Percentiles rank a stretch among this genome's conserved stretches.
phyloP scores from a whole-genome alignment of 1,140 invertebrate genomes.

The Saccostrea cuccullata region DNA sequence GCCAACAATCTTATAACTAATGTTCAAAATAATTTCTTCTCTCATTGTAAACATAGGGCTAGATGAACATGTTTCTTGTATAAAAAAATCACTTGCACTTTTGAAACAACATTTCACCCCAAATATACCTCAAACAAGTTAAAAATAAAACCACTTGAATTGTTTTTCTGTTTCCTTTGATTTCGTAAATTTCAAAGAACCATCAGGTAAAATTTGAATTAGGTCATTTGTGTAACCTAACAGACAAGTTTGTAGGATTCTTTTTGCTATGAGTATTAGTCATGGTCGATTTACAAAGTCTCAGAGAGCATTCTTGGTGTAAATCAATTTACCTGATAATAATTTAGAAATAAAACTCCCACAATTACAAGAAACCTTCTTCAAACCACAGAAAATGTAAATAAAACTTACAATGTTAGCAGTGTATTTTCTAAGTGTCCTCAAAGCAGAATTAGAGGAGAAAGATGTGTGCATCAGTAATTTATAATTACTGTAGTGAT shows the following conservation, averaged over 20 bases:
- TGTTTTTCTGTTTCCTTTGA: constrained; percentile 1
- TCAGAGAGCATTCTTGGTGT: not conserved
- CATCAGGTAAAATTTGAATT: not conserved
- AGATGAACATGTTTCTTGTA: too few relatives aligned
- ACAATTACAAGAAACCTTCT: not conserved
- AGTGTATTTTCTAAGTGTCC: not conserved
- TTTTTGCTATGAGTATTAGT: not conserved
- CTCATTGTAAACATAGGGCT: too few relatives aligned
- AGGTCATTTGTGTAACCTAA: not conserved
- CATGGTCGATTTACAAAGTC: not conserved
- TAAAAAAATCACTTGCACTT: too few relatives aligned
- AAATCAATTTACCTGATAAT: constrained; percentile 22
- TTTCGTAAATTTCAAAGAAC: not conserved
- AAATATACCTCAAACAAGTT: not conserved
- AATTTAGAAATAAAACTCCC: not conserved
- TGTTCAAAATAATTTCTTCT: too few relatives aligned
- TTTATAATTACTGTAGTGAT: not conserved
- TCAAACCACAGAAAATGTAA: not conserved
- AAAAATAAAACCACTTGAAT: not conserved
- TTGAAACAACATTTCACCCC: not conserved
- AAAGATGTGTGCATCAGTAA: not conserved
- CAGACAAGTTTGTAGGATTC: not conserved
- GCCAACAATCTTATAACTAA: too few relatives aligned
- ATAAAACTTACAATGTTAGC: not conserved
- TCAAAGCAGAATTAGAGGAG: not conserved